Conservation (phyloP, 2,888 invertebrate genomes). For the Agriopis leucophaearia region DNA sequence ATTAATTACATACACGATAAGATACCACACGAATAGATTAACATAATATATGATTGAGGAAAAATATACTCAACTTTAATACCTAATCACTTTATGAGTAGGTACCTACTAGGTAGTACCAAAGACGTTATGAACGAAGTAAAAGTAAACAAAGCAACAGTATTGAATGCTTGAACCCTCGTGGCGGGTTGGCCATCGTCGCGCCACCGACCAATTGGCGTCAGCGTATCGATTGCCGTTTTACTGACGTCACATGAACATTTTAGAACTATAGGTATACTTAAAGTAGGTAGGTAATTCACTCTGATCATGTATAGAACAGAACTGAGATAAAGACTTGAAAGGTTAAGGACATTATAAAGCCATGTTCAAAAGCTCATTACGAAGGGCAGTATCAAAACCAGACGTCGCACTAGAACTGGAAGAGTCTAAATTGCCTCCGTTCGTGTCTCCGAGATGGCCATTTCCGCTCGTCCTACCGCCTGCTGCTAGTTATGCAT, state of each 20-base stretch:
- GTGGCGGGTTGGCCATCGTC: slow-evolving; percentile 52
- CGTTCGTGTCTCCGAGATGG: slow-evolving; percentile 66
- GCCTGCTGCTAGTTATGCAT: slow-evolving; percentile 59
- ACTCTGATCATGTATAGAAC: slow-evolving; percentile 38
- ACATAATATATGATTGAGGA: neutral
- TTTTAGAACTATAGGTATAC: slow-evolving; percentile 39
- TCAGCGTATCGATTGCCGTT: slow-evolving; percentile 75
- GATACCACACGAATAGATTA: neutral
- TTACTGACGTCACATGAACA: slow-evolving; percentile 62
- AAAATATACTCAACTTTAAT: neutral
- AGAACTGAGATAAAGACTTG: slow-evolving; percentile 13
- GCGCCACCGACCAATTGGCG: slow-evolving; percentile 72
- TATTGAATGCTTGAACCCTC: slow-evolving; percentile 59
- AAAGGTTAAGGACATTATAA: neutral
- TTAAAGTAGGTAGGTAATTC: neutral
- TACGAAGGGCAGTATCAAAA: slow-evolving; percentile 49
- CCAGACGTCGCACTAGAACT: slow-evolving; percentile 55
- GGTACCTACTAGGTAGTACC: neutral
- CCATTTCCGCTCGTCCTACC: slow-evolving; percentile 72
- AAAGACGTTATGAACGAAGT: slow-evolving; percentile 20
- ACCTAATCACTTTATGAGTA: too few relatives aligned
- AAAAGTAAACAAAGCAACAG: slow-evolving; percentile 60
- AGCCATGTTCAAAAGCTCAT: slow-evolving; percentile 13
- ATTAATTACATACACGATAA: neutral
- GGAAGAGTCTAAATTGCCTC: slow-evolving; percentile 61